Evolutionary conservation across 1,140 invertebrate species (phyloP).

Genomic region (Bradynema listronoti): DNA sequence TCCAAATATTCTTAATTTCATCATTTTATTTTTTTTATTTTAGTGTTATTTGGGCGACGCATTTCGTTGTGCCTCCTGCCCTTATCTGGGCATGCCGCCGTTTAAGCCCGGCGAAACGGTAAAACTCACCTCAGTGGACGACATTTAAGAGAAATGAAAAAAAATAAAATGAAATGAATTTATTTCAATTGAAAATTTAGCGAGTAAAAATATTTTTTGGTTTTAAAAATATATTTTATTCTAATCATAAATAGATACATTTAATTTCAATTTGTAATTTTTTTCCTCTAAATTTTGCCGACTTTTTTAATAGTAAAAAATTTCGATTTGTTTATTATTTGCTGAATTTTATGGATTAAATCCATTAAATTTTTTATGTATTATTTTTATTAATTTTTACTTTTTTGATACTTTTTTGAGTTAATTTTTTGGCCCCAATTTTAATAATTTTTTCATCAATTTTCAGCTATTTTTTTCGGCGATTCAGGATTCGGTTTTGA

Average conservation of each 20-base stretch:
- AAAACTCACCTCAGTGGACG: constrained; percentile 49
- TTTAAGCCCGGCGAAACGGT: constrained; percentile 94
- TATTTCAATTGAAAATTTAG: not conserved
- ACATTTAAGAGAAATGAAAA: constrained; percentile 44
- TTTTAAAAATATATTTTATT: constrained; percentile 1
- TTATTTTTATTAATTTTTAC: too few relatives aligned
- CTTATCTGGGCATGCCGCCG: constrained; percentile 93
- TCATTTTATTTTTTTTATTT: constrained; percentile 58
- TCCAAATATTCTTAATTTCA: too few relatives aligned
- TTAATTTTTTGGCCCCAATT: too few relatives aligned
- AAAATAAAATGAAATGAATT: not conserved
- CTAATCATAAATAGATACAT: not conserved
- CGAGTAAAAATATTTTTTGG: not conserved
- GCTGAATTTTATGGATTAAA: too few relatives aligned
- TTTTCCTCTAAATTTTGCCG: not conserved
- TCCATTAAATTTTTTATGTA: too few relatives aligned
- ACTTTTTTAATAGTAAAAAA: constrained; percentile 8
- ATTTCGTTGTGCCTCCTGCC: constrained; percentile 90
- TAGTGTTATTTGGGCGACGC: constrained; percentile 99
- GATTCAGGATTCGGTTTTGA: too few relatives aligned
- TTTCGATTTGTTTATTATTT: too few relatives aligned
- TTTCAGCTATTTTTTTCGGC: too few relatives aligned
- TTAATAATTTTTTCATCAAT: too few relatives aligned
- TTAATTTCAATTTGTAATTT: not conserved
- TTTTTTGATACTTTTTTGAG: too few relatives aligned